A percentile compares a stretch with the other conserved stretches of the same genome.
Conservation (phyloP, 1,140 invertebrate genomes). For the Tyrophagus putrescentiae region DNA sequence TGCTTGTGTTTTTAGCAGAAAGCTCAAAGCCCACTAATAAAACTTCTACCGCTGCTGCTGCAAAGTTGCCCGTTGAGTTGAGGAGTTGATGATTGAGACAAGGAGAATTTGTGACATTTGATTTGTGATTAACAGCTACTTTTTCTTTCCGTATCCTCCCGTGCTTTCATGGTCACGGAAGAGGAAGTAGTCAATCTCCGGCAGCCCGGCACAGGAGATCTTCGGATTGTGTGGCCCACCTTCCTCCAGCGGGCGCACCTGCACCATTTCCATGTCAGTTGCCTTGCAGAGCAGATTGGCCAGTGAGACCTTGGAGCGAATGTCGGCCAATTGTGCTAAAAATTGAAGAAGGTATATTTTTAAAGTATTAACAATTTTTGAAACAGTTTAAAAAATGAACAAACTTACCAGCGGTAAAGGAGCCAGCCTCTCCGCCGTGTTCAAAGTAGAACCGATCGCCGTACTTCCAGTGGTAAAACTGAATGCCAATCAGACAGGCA, state of each 20-base stretch:
- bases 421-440: slow-evolving; percentile 37
- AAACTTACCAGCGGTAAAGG: slow-evolving; percentile 32
- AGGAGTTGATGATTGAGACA: no score
- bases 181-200: slow-evolving; percentile 21
- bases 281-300: slow-evolving; percentile 19
- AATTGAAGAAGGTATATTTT: slow-evolving; percentile 43
- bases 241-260: slow-evolving; percentile 6
- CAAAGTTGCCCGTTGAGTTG: no score
- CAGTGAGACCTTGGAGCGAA: slow-evolving; percentile 15
- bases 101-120: no score
- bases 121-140: no score
- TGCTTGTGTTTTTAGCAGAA: no score
- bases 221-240: slow-evolving; percentile 9
- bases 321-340: slow-evolving; percentile 28
- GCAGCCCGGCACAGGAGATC: slow-evolving; percentile 15
- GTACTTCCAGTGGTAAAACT: slow-evolving; percentile 29
- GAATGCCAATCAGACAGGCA: slow-evolving; percentile 27
- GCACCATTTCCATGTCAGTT: slow-evolving; percentile 16
- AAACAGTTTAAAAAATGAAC: no score
- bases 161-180: no score
- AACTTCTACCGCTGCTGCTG: no score
- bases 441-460: slow-evolving; percentile 34
- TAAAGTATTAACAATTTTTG: background rate
- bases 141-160: no score
- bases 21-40: no score